A percentile compares a stretch with the other conserved stretches of the same genome.
These are phyloP conservation scores for Seriola aureovittata DNA, from an alignment of 2,113 vertebrate genomes.

Conservation along the genomic window DNA sequence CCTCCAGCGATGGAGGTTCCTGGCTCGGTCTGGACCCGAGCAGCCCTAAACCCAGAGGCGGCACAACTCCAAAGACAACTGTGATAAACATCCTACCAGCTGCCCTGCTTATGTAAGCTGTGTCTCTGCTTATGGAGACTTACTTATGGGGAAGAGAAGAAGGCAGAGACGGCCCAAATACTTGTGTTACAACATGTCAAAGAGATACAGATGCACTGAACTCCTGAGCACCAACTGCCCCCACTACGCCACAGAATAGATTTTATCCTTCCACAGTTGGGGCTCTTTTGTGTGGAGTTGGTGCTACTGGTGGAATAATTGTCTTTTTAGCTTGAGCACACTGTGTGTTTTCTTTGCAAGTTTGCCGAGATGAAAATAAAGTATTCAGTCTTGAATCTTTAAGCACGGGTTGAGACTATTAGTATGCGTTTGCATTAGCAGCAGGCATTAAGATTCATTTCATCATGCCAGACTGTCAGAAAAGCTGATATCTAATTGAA, in stretches of 20 bases:
- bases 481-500: conserved; percentile 62
- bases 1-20: conserved; percentile 7
- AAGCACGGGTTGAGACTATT: conserved; percentile 40
- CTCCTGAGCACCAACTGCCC: background rate
- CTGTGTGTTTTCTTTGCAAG: conserved; percentile 12
- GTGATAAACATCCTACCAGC: conserved; percentile 7
- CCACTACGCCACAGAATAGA: background rate
- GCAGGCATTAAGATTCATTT: conserved; percentile 63
- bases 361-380: conserved; percentile 42
- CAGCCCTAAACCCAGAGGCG: conserved; percentile 3
- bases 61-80: conserved; percentile 9
- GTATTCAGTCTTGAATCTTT: conserved; percentile 37
- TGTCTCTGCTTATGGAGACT: background rate
- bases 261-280: background rate
- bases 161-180: background rate
- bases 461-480: conserved; percentile 37
- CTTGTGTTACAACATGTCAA: background rate
- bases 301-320: background rate
- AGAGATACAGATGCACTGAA: background rate
- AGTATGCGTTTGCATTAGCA: conserved; percentile 61
- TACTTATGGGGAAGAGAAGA: conserved; percentile 10
- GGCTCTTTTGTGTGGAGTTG: background rate
- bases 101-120: background rate
- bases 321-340: conserved; percentile 18
- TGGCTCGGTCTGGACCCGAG: conserved; percentile 16